These are phyloP conservation scores for Sesamia inferens DNA, from an alignment of 2,888 invertebrate species.

Conservation along the genomic window DNA sequence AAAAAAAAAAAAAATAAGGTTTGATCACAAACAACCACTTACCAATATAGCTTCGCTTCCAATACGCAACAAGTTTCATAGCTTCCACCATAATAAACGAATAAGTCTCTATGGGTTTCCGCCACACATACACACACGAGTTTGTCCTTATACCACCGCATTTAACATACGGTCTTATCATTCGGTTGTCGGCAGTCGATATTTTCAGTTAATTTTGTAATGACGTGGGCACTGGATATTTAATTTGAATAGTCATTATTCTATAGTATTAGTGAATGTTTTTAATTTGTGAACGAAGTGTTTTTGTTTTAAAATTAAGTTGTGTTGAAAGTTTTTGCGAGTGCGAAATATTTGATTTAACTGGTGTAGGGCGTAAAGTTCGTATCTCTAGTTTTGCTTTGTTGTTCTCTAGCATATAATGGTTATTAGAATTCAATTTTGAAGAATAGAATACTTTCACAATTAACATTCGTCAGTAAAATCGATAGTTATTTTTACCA, in stretches of 20 bases:
- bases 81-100: conserved; percentile 57
- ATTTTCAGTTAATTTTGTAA: conserved; percentile 70
- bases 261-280: conserved; percentile 39
- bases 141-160: conserved; percentile 67
- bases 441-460: neutral
- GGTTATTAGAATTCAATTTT: neutral
- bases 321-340: neutral
- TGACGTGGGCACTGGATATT: conserved; percentile 56
- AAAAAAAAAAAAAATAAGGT: conserved; percentile 10
- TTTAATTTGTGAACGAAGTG: conserved; percentile 17
- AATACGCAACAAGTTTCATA: conserved; percentile 63
- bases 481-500: conserved; percentile 62
- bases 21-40: neutral
- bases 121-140: conserved; percentile 61
- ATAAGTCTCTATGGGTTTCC: conserved; percentile 74
- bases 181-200: conserved; percentile 77
- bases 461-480: conserved; percentile 35
- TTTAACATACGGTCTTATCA: conserved; percentile 81
- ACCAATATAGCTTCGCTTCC: conserved; percentile 56
- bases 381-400: conserved; percentile 10
- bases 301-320: neutral
- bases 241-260: conserved; percentile 27
- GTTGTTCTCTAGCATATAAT: conserved; percentile 13
- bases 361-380: neutral
- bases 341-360: neutral